Percentiles rank a stretch among this genome's conserved stretches.
These are phyloP conservation scores for Ianthella basta DNA, from an alignment of 37 sponge, comb jelly and placozoan genomes.

Conservation along the genomic window DNA sequence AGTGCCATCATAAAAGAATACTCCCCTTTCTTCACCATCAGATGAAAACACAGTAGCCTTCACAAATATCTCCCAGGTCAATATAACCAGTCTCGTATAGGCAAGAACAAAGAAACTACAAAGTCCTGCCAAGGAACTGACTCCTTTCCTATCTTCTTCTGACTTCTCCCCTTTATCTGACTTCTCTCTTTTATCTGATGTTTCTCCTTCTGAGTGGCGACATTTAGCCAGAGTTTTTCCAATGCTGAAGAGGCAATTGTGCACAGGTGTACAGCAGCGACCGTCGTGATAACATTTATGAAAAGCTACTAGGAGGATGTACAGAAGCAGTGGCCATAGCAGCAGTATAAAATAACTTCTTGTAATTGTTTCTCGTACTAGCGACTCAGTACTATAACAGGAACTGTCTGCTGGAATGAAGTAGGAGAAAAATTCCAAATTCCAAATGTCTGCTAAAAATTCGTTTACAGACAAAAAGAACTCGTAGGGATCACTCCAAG, in stretches of 20 bases:
- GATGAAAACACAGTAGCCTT: not conserved
- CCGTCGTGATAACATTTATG: not conserved
- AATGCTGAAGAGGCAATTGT: too few species aligned
- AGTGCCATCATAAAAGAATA: not conserved
- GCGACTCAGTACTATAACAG: not conserved
- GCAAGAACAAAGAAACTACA: conserved; percentile 22
- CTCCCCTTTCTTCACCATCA: not conserved
- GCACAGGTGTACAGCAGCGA: not conserved
- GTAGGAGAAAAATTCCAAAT: not conserved
- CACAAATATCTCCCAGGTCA: not conserved
- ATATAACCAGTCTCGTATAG: not conserved
- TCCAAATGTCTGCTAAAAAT: not conserved
- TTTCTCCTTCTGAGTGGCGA: too few species aligned
- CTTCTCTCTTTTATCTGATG: too few species aligned
- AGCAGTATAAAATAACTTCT: not conserved
- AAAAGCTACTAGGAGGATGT: not conserved
- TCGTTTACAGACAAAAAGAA: not conserved
- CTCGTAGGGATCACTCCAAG: too few species aligned
- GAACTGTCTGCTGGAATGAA: not conserved
- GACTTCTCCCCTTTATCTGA: too few species aligned
- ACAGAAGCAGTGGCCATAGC: conserved; percentile 15
- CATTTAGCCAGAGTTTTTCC: too few species aligned
- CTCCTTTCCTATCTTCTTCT: too few species aligned
- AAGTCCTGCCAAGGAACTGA: not conserved
- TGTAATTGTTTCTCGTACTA: not conserved